Base-by-base conservation (phyloP, 2,113 vertebrate species). In the Tyrannus savana region DNA sequence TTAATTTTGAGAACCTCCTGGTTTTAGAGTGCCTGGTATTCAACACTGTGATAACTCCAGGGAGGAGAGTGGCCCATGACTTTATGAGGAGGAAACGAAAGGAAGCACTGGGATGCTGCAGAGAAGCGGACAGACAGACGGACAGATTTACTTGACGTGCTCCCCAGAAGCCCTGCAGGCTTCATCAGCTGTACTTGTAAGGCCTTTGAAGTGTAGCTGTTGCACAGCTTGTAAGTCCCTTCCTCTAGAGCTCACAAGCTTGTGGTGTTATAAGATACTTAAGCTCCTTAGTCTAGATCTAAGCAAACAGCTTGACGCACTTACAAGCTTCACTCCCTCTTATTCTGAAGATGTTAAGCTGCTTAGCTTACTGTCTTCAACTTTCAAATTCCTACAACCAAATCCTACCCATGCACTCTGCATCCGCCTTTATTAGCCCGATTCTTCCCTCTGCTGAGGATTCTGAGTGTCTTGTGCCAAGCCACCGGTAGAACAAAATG, bases 281-380 rank as follows among this genome's bases (percentile, higher is more conserved):
- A 97, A 96, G 92, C 92, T 97, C 91, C 95, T 97, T 97, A 97
- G 93, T 95, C 96, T 92, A 97, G 96, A 97, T 97, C 95, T 95
- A 94, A 97, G 96, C 91, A 95, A 97, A 95, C 94, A 97, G 95
- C 95, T 96, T 97, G 94, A 96, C 3, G 62, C 81, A 88, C 92
- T 97, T 97, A 96, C 74, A 95, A 95, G 95, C 81, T 91, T 87
- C 94, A 68, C 93, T 95, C 95, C 80, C 84, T 90, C 96, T 95
- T 93, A 95, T 95, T 96, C 93, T 92, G 94, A 97, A 88, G 96
- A 96, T 92, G 94, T 94, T 97, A 97, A 97, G 95, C 96, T 96
- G 93, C 94, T 96, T 96, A 97, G 64, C 89, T 95, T 64, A 95
- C 95, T 80, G 95, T 95, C 90, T 95, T 93, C 95, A 94, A 91